Conservation (phyloP, 2,113 vertebrate species). For the Poeciliopsis prolifica region DNA sequence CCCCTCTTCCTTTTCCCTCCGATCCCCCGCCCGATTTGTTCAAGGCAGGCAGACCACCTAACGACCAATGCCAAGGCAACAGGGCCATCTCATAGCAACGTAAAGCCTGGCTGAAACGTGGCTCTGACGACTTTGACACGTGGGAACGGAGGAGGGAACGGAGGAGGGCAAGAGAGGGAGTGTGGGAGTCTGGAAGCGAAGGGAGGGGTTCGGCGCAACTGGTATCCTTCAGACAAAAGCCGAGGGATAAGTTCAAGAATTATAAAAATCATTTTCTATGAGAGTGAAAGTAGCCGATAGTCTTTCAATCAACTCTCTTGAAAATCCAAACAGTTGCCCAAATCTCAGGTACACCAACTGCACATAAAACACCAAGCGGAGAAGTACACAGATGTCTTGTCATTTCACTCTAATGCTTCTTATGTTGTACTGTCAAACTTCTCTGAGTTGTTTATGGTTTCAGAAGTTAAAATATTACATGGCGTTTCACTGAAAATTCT, state of each 20-base stretch:
- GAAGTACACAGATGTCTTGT: background rate
- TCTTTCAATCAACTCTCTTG: constrained; percentile 13
- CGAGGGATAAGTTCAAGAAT: constrained; percentile 30
- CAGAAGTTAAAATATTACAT: too few relatives aligned
- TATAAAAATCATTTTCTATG: constrained; percentile 41
- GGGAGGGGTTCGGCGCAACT: constrained; percentile 44
- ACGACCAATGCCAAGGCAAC: constrained; percentile 81
- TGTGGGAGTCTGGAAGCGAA: constrained; percentile 36
- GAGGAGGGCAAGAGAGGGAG: constrained; percentile 19
- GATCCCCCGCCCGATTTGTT: constrained; percentile 28
- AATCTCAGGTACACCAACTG: background rate
- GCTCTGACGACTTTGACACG: constrained; percentile 70
- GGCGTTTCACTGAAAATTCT: background rate
- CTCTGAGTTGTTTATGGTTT: too few relatives aligned
- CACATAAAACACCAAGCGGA: background rate
- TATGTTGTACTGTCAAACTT: too few relatives aligned
- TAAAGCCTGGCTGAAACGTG: constrained; percentile 74
- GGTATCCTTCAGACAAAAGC: constrained; percentile 45
- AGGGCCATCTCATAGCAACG: constrained; percentile 84
- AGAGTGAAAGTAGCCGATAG: constrained; percentile 60
- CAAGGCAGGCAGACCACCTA: constrained; percentile 76
- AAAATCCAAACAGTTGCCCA: constrained; percentile 9
- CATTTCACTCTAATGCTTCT: too few relatives aligned
- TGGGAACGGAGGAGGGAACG: constrained; percentile 37
- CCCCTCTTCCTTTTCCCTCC: constrained; percentile 12